These are phyloP conservation scores for Trimorus sp. DNA, from an alignment of 2,888 invertebrate species.

Conservation along the genomic window DNA sequence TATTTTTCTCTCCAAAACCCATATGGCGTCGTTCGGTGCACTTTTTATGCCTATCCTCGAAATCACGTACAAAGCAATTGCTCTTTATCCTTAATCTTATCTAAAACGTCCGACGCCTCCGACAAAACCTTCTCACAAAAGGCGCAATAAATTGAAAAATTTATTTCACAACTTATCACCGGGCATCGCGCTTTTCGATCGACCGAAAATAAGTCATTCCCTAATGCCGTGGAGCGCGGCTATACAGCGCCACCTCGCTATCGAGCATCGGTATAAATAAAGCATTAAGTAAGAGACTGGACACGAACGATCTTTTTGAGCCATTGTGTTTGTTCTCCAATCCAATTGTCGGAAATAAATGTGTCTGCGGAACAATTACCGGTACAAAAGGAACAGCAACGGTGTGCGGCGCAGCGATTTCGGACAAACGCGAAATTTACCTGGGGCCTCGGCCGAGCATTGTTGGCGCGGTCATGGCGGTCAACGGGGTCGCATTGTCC, in stretches of 20 bases:
- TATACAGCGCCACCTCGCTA: neutral
- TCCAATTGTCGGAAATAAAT: slow-evolving; percentile 58
- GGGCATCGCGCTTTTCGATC: slow-evolving; percentile 11
- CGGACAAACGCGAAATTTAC: slow-evolving; percentile 69
- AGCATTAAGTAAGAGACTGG: slow-evolving; percentile 17
- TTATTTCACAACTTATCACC: slow-evolving; percentile 30
- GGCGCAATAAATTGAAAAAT: slow-evolving; percentile 13
- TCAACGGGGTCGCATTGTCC: slow-evolving; percentile 69
- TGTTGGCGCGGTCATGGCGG: slow-evolving; percentile 63
- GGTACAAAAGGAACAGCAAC: slow-evolving; percentile 46
- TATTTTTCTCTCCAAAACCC: too few relatives aligned
- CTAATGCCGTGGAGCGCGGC: slow-evolving; percentile 4
- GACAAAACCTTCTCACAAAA: slow-evolving; percentile 9
- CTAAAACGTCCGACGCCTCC: neutral
- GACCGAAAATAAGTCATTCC: slow-evolving; percentile 21
- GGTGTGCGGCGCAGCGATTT: slow-evolving; percentile 44
- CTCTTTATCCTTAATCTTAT: neutral
- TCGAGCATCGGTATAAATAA: slow-evolving; percentile 36
- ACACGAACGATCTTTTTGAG: slow-evolving; percentile 26
- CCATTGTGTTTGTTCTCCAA: slow-evolving; percentile 39
- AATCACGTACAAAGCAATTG: too few relatives aligned
- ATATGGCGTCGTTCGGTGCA: too few relatives aligned
- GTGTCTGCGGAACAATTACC: slow-evolving; percentile 60
- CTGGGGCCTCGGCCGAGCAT: slow-evolving; percentile 63
- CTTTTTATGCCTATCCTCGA: too few relatives aligned